These are phyloP conservation scores for Heteronetta atricapilla DNA, from an alignment of 2,113 vertebrate genomes.

Conservation along the genomic window DNA sequence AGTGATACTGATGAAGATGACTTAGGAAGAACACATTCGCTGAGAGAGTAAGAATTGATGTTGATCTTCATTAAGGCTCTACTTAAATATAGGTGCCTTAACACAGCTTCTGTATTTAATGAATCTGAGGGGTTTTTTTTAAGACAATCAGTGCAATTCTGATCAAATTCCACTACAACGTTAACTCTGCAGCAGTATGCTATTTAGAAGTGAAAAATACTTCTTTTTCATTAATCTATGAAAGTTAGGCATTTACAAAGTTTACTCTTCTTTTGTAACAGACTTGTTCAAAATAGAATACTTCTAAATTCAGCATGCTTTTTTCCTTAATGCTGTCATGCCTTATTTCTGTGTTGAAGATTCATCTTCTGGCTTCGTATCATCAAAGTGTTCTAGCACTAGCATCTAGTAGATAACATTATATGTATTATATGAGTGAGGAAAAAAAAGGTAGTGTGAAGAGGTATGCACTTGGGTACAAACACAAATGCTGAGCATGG, in stretches of 20 bases:
- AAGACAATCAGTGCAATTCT: background rate
- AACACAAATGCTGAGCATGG: background rate
- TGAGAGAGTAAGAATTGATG: constrained; percentile 83
- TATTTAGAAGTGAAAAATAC: background rate
- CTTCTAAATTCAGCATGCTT: background rate
- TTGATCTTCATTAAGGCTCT: background rate
- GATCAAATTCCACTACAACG: background rate
- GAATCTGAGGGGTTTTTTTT: too few relatives aligned
- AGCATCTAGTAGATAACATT: background rate
- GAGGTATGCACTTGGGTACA: background rate
- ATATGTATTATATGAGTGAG: background rate
- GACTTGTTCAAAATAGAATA: background rate
- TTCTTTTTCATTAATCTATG: fast-evolving
- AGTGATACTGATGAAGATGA: constrained; percentile 93
- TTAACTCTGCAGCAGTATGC: background rate
- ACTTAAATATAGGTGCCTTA: too few relatives aligned
- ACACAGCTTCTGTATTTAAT: background rate
- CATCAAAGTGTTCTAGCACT: background rate
- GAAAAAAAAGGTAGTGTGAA: background rate
- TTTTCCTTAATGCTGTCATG: background rate
- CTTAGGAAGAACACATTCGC: constrained; percentile 78
- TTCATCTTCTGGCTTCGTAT: background rate
- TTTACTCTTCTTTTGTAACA: background rate
- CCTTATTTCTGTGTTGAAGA: background rate
- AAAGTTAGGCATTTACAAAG: background rate